Base-by-base conservation (phyloP, 2,113 vertebrate species). In the Oryctolagus cuniculus region DNA sequence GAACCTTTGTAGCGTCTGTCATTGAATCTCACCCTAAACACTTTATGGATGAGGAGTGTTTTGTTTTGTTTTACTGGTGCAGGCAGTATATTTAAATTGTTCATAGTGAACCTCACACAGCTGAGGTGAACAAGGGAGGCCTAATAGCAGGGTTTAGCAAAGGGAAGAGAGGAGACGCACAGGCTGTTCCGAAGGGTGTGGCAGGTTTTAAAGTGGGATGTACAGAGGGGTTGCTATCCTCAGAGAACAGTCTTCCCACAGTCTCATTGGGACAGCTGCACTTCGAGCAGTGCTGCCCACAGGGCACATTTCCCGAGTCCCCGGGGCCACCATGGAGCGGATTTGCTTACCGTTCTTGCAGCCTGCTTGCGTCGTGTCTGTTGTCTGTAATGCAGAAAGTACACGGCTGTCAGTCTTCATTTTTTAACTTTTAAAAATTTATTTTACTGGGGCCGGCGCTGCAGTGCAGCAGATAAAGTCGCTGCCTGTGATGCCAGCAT, bases 1-100 rank as follows among this genome's bases (percentile, higher is more conserved):
- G 58, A 94, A 93, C 24, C 12, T 70, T 95, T 89, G 72, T 38
- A 27, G 51, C 84, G 89, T 93, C 61, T 87, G 19, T 82, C 61
- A 61, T 90, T 87, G 92, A 74, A 73, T 92, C 69, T 90, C 34
- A 8, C 69, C 80, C 88, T 86, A 66, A 38, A 63, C 25, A 10
- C 61, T 83, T 88, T 74, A 55, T 89, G 31, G 67, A 80, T 64
- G 51, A 66, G 25, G 38, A 7, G 10, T 53, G 83, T 74, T n/a
- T 36, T 72, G 44, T 63, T 64, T 58, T 9, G 69, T 53, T 87
- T 58, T 10, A 69, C 25, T 67, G 2, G 29, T 85, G 21, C 73
- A 64, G 31, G 10, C 15, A 90, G 3, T 77, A 27, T 25, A 16
- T 80, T 84, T 80, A 78, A 73, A 34, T 74, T 83, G 49, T 89